Percentiles rank a stretch among this genome's conserved stretches.
Evolutionary conservation across 2,113 vertebrate genomes (phyloP).

Genomic region (Leptosomus discolor): DNA sequence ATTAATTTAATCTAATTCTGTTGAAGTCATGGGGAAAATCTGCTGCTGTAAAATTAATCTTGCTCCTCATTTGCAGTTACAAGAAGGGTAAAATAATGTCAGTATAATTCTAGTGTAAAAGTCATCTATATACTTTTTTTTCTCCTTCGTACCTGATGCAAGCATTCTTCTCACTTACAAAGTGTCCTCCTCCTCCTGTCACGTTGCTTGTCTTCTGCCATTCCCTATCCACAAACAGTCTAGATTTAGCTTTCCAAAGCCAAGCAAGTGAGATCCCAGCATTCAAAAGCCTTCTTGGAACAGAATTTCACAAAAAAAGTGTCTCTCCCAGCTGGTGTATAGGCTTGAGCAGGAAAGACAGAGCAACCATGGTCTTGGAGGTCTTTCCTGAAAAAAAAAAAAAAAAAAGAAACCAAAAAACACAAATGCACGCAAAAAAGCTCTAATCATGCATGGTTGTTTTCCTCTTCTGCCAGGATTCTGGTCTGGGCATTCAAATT

Average conservation of each 20-base stretch:
- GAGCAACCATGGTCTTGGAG: accelerated
- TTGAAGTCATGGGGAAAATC: conserved; percentile 44
- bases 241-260: not conserved
- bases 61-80: conserved; percentile 12
- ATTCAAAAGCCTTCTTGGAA: not conserved
- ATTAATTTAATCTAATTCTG: conserved; percentile 57
- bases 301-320: not conserved
- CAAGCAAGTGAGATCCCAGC: not conserved
- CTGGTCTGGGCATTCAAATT: not conserved
- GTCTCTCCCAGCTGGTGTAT: not conserved
- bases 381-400: not conserved
- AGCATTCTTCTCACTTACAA: not conserved
- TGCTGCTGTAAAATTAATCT: conserved; percentile 49
- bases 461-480: not conserved
- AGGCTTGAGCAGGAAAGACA: not conserved
- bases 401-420: no score
- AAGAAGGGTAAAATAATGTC: not conserved
- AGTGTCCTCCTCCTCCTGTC: not conserved
- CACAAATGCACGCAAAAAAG: not conserved
- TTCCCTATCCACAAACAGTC: not conserved
- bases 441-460: accelerated
- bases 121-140: not conserved
- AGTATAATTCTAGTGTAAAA: not conserved
- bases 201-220: not conserved
- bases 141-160: not conserved